Evolutionary conservation across 2,113 vertebrate species (phyloP).

Genomic region (Rhynchopsitta pachyrhyncha): DNA sequence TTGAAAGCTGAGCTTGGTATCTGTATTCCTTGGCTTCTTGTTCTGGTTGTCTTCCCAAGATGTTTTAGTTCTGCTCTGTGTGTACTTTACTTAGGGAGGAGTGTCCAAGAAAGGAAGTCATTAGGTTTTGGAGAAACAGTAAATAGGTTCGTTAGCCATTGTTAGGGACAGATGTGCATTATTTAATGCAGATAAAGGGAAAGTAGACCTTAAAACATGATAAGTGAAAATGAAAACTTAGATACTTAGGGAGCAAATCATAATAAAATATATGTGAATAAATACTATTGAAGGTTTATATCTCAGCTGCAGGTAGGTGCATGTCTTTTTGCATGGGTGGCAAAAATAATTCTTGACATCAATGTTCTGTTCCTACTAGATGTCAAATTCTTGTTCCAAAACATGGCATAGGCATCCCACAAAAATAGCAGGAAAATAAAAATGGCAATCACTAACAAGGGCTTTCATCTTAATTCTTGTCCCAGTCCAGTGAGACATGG

Average conservation of each 20-base stretch:
- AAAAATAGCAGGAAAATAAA: not conserved
- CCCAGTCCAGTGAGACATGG: not conserved
- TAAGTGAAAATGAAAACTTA: not conserved
- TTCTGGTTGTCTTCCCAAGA: not conserved
- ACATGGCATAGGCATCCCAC: not conserved
- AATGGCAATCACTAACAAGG: not conserved
- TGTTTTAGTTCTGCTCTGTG: not conserved
- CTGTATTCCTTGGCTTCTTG: not conserved
- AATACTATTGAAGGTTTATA: not conserved
- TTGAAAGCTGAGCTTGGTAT: slow-evolving; percentile 28
- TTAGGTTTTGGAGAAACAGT: not conserved
- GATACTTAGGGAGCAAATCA: not conserved
- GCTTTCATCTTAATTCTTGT: not conserved
- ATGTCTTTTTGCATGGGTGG: not conserved
- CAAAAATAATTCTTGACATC: not conserved
- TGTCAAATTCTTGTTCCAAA: not conserved
- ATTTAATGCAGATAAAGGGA: not conserved
- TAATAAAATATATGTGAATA: not conserved
- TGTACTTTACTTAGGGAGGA: not conserved
- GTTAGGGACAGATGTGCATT: not conserved
- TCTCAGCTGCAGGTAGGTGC: not conserved
- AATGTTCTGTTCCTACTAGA: not conserved
- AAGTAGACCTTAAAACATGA: not conserved
- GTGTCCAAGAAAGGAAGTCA: not conserved
- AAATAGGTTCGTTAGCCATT: not conserved